These are phyloP conservation scores for Lithobates pipiens DNA, from an alignment of 2,797 vertebrate genomes.

Conservation along the genomic window DNA sequence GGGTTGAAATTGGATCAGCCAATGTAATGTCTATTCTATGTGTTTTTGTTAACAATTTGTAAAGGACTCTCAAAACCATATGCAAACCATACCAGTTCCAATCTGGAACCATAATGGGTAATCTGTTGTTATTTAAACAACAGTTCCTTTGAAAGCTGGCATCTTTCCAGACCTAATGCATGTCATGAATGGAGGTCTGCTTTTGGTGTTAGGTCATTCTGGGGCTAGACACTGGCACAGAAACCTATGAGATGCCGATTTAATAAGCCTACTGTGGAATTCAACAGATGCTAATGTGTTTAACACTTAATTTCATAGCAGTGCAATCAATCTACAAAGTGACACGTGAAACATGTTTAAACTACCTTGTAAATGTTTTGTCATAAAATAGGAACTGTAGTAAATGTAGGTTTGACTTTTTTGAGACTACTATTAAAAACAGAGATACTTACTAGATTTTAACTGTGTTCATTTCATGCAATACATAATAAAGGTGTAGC, in stretches of 20 bases:
- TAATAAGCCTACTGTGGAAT: slow-evolving; percentile 20
- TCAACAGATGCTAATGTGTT: slow-evolving; percentile 33
- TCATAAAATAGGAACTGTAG: no score
- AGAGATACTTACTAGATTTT: no score
- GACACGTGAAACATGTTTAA: neutral
- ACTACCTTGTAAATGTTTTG: no score
- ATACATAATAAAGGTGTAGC: no score
- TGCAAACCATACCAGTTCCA: no score
- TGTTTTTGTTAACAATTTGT: neutral
- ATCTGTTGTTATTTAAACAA: neutral
- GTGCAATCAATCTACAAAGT: slow-evolving; percentile 1
- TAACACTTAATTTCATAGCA: slow-evolving; percentile 18
- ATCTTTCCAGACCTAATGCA: slow-evolving; percentile 1
- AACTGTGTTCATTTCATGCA: no score
- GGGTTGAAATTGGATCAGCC: slow-evolving; percentile 25
- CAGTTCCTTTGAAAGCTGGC: neutral
- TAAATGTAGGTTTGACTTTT: no score
- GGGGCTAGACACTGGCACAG: slow-evolving; percentile 41
- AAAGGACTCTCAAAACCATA: neutral
- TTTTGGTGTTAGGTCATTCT: slow-evolving; percentile 25
- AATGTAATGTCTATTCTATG: neutral
- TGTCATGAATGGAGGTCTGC: slow-evolving; percentile 35
- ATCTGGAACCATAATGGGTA: neutral
- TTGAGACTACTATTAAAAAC: no score
- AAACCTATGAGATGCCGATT: neutral